Evolutionary conservation across 2,113 vertebrate species (phyloP).

Genomic region (Mormoops blainvillei): DNA sequence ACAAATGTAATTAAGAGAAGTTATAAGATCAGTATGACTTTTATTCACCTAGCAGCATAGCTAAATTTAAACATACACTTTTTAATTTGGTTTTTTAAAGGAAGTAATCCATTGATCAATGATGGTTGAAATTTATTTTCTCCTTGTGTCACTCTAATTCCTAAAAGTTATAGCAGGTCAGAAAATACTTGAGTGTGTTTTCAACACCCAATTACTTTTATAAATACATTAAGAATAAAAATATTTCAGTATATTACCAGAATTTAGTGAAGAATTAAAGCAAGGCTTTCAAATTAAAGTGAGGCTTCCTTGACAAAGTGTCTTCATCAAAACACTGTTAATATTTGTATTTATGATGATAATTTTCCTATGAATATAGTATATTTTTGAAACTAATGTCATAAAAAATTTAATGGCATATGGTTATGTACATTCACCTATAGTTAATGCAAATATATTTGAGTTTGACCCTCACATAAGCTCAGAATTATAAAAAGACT

Average conservation of each 20-base stretch:
- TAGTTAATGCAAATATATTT: background rate
- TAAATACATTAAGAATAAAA: background rate
- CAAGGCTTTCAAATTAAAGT: background rate
- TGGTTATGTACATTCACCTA: background rate
- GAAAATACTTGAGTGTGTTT: conserved; percentile 30
- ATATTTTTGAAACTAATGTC: background rate
- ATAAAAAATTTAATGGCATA: background rate
- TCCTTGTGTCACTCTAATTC: conserved; percentile 3
- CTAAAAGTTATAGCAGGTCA: conserved; percentile 33
- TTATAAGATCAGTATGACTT: background rate
- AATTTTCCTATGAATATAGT: background rate
- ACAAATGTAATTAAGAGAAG: background rate
- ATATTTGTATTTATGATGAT: background rate
- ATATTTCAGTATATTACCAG: background rate
- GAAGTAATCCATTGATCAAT: conserved; percentile 53
- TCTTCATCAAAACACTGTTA: background rate
- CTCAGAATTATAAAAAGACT: background rate
- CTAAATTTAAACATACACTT: conserved; percentile 38
- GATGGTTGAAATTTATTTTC: conserved; percentile 38
- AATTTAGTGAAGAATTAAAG: background rate
- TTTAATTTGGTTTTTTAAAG: conserved; percentile 33
- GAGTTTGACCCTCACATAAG: background rate
- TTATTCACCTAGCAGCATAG: background rate
- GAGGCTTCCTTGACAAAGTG: background rate
- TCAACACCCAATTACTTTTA: conserved; percentile 36